phyloP scores from a whole-genome alignment of 1,140 invertebrate species.

The Cherax quadricarinatus region DNA sequence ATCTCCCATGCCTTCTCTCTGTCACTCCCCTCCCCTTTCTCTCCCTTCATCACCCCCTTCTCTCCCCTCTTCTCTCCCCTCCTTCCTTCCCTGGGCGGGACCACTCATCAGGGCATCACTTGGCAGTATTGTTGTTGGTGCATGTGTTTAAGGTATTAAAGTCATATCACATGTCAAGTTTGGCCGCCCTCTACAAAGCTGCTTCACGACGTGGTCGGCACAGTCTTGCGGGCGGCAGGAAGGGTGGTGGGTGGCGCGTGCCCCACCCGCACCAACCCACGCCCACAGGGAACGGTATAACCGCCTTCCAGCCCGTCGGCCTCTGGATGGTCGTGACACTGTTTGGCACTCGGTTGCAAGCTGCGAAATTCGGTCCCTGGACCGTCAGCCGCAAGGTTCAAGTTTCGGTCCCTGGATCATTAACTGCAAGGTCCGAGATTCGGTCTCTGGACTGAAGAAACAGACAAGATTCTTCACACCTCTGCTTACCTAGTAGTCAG shows the following conservation, averaged over 20 bases:
- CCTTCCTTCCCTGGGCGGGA: not conserved
- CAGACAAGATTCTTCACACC: too few relatives aligned
- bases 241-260: not conserved
- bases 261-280: too few relatives aligned
- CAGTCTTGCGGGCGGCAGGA: not conserved
- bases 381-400: too few relatives aligned
- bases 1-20: not conserved
- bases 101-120: constrained; percentile 11
- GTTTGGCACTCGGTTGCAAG: too few relatives aligned
- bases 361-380: too few relatives aligned
- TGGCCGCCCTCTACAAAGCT: constrained; percentile 50
- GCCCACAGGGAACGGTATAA: too few relatives aligned
- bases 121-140: constrained; percentile 26
- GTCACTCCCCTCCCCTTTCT: not conserved
- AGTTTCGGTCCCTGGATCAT: too few relatives aligned
- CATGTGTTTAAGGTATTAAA: constrained; percentile 70
- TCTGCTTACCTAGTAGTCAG: too few relatives aligned
- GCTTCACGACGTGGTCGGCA: constrained; percentile 36
- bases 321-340: too few relatives aligned
- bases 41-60: not conserved
- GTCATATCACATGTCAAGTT: constrained; percentile 67
- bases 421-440: too few relatives aligned
- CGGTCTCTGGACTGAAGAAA: too few relatives aligned
- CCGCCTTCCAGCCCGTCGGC: too few relatives aligned
- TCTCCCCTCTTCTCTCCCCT: not conserved